Base-by-base conservation (phyloP, 2,797 vertebrate genomes). In the Brachymystax lenok region DNA sequence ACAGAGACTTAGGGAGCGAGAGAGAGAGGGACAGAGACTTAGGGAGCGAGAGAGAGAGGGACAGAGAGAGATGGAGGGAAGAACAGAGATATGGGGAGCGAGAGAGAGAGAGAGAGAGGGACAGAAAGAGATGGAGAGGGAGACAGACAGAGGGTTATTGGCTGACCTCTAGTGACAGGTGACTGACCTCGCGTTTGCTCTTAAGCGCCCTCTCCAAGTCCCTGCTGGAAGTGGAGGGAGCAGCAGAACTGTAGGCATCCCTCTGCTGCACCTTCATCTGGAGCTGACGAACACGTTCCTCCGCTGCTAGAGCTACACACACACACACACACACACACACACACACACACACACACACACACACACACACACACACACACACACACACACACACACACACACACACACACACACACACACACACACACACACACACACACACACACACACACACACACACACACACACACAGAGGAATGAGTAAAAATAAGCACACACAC, bases 181-280 rank as follows among this genome's bases (percentile, higher is more conserved):
- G 40, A 7, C 94, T 92, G 72, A 94, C 95, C 93, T 95, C 94
- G 80, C 91, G 91, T 95, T 98, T 98, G 91, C 94, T 95, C 92
- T 97, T 98, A 83, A 98, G 95, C 88, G 96, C 93, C 93, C 93
- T 94, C 90, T 99, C 96, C 91, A 96, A 95, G 91, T 99, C 97
- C 94, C 97, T 97, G 93, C 96, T 98, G 94, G 97, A 96, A 90
- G 95, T 94, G 94, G 94, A 92, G 90, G 95, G 94, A 91, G 96
- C 90, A 83, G 96, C 90, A 83, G 96, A 94, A 89, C 94, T 96
- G 40, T 46, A 46, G 88, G 96, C 35, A 17, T 33, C 66, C 30
- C 66, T 68, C 16, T 68, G 94, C 83, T 96, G 97, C 88, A 97
- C 91, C 94, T 97, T 97, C 93, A 96, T 96, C 94, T 97, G 96